Evolutionary conservation across 1,140 invertebrate species (phyloP).

Genomic region (Oryzaephilus surinamensis): DNA sequence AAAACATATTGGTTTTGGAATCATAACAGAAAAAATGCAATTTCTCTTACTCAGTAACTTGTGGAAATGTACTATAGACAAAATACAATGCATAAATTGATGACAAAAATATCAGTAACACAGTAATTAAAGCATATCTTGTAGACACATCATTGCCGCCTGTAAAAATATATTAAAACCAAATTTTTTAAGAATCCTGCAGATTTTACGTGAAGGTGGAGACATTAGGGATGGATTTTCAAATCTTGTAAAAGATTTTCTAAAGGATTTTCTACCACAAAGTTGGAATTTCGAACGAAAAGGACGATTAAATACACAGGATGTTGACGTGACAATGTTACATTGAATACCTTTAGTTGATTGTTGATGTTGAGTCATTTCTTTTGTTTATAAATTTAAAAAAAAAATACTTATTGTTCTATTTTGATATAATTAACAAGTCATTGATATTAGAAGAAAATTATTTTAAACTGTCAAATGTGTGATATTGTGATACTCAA

Average conservation of each 20-base stretch:
- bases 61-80: constrained; percentile 68
- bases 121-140: constrained; percentile 43
- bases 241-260: constrained; percentile 13
- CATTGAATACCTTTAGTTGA: too few relatives aligned
- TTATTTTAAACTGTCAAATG: too few relatives aligned
- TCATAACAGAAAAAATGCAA: constrained; percentile 13
- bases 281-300: constrained; percentile 15
- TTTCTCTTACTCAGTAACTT: constrained; percentile 66
- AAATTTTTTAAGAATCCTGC: constrained; percentile 1
- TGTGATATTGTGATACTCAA: too few relatives aligned
- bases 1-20: constrained; percentile 36
- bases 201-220: too few relatives aligned
- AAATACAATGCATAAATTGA: constrained; percentile 51
- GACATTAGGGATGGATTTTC: too few relatives aligned
- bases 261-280: constrained; percentile 14
- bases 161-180: neutral
- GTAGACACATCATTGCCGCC: constrained; percentile 25
- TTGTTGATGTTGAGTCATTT: too few relatives aligned
- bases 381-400: too few relatives aligned
- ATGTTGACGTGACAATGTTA: constrained; percentile 23
- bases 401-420: too few relatives aligned
- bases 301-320: constrained; percentile 20
- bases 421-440: too few relatives aligned
- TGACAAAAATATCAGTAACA: constrained; percentile 51
- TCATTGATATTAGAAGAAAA: too few relatives aligned